Evolutionary conservation across 2,113 vertebrate species (phyloP), one percentile per base, ranked within the genome.

Genomic region (Casuarius casuarius): DNA sequence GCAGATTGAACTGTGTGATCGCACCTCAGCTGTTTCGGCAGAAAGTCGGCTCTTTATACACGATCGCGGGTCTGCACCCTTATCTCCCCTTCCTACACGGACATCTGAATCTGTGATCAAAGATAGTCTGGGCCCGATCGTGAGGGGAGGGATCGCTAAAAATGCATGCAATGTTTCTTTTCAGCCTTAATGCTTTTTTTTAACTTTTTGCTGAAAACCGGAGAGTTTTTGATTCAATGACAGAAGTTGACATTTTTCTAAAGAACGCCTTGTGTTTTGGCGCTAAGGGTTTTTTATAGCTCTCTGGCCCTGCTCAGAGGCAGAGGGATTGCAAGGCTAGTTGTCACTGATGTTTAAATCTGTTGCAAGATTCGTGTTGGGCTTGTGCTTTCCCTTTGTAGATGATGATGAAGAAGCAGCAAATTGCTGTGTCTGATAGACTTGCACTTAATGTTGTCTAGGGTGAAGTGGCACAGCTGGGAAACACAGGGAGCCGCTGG

Each of bases 221-320:
- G n/a, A 0, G 63, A 4, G 19, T 3, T 84, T 44, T n/a, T 6
- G n/a, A 44, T 4, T 84, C 15, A 3, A 0, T 10, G 83, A 1
- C 56, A 58, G 78, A 54, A 71, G 63, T 1, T 42, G 49, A 3
- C 8, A 1, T 63, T 22, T 29, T 66, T 11, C 2, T 56, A 82
- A 40, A 18, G 73, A 5, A 23, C 0, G 1, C 0, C 0, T 0
- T 56, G 20, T 4, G 3, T n/a, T 72, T 42, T 26, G 81, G 5
- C 66, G 80, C 77, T 12, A 40, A 3, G 7, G 40, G 26, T 12
- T 67, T 67, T 31, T 44, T 65, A 1, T 18, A 82, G 35, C 54
- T 35, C 81, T 4, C 6, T 71, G 78, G 38, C 62, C 74, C 85
- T 44, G 90, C 90, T 71, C 17, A 0, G 78, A 33, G 91, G 0